These are phyloP conservation scores for Galago senegalensis DNA, from an alignment of 2,797 vertebrate genomes.

Conservation along the genomic window DNA sequence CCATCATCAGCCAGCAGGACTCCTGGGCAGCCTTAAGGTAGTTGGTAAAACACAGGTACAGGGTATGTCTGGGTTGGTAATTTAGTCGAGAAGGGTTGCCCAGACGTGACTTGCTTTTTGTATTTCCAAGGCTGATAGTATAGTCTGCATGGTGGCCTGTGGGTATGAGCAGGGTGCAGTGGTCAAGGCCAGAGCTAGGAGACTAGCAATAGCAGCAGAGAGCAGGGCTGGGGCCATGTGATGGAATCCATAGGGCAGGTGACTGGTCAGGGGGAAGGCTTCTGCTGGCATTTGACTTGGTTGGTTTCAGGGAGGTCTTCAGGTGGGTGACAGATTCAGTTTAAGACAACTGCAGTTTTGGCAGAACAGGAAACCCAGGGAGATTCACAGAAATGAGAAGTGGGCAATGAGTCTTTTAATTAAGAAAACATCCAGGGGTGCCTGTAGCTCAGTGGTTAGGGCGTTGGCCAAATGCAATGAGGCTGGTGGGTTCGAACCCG, in stretches of 20 bases:
- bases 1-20: neutral
- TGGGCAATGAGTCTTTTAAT: neutral
- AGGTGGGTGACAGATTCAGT: neutral
- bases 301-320: neutral
- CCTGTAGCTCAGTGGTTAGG: no score
- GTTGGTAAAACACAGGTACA: neutral
- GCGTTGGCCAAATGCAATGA: no score
- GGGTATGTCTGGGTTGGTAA: neutral
- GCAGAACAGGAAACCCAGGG: neutral
- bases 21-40: no score
- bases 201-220: fast-evolving
- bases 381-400: neutral
- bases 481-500: no score
- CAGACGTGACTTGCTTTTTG: neutral
- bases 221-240: neutral
- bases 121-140: neutral
- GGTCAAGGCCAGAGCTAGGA: neutral
- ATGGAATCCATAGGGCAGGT: neutral
- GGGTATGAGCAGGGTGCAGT: neutral
- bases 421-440: neutral
- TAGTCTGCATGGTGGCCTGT: neutral
- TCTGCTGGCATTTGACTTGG: neutral
- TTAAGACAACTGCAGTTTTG: fast-evolving
- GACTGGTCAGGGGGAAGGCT: neutral
- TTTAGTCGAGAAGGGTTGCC: neutral